Evolutionary conservation across 35 echinoderm and acorn worm genomes (phyloP), one percentile per base, ranked within the genome.

Genomic region (Holothuria glaberrima): DNA sequence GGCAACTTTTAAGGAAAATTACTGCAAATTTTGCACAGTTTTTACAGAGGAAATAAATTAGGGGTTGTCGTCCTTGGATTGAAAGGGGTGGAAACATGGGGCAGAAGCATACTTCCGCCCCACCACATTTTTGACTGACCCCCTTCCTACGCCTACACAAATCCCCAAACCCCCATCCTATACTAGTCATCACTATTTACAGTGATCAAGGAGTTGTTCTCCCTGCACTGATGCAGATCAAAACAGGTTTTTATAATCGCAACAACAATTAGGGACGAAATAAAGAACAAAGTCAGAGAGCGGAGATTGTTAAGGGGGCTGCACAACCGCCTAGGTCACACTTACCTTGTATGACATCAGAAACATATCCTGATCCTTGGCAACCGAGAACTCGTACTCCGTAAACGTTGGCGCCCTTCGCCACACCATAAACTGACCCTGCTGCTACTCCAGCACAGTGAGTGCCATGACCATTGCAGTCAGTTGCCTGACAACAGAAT

Each of bases 401-500:
- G 61, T 83, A 72, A 4, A 93, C 32, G 24, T 78, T 71, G 5
- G 87, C 92, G 9, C 44, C 56, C 61, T 75, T 89, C 20, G 92
- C 92, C 16, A 93, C 92, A 56, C 92, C 92, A 18, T 88, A 92
- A 29, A 54, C 86, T 20, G 84, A 86, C 30, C 91, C 85, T 3
- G 84, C 91, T 36, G 91, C 86, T 21, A 88, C 33, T 2, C 86
- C 87, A 18, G 91, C 91, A 6, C 86, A 35, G 29, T 92, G 90
- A 59, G 90, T 73, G 22, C 90, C 90, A 48, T 92, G 90, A 30
- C 91, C 91, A 50, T 89, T 92, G 30, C 91, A 92, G 64, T 92
- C 91, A 6, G 25, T 20, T 16, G 86, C 91, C 91, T 92, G 84
- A 20, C 0, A 32, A 87, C 12, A 66, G 9, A 68, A 66, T 24